Evolutionary conservation across 2,888 invertebrate genomes (phyloP), one percentile per base, ranked within the genome.

Genomic region (Amblyteles armatorius): DNA sequence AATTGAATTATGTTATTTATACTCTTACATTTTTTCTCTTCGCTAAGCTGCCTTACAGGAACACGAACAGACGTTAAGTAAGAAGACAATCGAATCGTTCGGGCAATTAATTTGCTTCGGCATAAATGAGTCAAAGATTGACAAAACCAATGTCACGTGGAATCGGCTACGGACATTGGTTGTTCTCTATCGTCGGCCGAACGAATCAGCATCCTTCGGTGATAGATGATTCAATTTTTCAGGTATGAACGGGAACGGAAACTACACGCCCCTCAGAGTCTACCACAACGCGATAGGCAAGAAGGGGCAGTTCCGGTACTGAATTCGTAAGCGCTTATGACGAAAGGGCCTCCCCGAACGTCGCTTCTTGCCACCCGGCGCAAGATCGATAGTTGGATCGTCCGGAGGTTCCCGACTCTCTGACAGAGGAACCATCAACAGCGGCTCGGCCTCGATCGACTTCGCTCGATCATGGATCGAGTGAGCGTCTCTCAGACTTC

Each of bases 301-400:
- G 92, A 97, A 97, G 94, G 97, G 97, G 84, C 97, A 97, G 92
- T 97, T 97, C 94, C 96, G 97, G 93, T 97, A 97, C 94, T 97
- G 95, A 95, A 85, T 60, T 69, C 57, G 6, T 57, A 16, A 63
- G 68, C 50, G 44, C 19, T 33, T 40, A 33, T 29, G 52, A 11
- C 16, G 6, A 29, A 13, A 63, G 44, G 19, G 11, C 52, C 33
- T 67, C 50, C 13, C 67, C 36, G 19, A 82, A 82, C 73, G 69
- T 78, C 74, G 78, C 73, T 82, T 86, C 82, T 86, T 80, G 77
- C 73, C 26, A 3, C 11, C 2, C 29, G 48, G 11, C 13, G 82
- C 40, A 79, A 82, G 82, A 84, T 69, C 81, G 84, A 79, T 65
- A 44, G 78, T 63, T 83, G 40, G 9, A 69, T 44, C 44, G 26